These are phyloP conservation scores for Idris sp. DNA, from an alignment of 1,140 invertebrate genomes.

Conservation along the genomic window DNA sequence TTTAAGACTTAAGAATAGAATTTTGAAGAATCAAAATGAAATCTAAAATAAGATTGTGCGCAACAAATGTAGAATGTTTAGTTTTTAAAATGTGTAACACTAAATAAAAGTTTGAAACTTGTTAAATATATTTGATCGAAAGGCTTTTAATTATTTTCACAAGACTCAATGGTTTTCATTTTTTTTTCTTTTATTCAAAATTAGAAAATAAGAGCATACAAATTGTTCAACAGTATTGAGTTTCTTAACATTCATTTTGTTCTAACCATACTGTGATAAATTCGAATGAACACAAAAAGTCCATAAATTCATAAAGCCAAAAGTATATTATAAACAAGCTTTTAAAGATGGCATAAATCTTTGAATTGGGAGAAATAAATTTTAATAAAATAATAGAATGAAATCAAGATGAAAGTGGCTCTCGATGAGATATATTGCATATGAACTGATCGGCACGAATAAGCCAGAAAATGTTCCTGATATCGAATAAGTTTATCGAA, in stretches of 20 bases:
- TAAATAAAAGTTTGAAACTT: not conserved
- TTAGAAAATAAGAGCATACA: too few relatives aligned
- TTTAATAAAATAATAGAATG: constrained; percentile 18
- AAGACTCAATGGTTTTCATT: too few relatives aligned
- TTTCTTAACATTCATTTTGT: too few relatives aligned
- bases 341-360: constrained; percentile 13
- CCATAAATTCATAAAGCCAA: constrained; percentile 19
- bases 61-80: constrained; percentile 6
- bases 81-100: constrained; percentile 2
- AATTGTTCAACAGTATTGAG: too few relatives aligned
- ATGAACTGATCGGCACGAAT: constrained; percentile 1
- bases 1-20: constrained; percentile 8
- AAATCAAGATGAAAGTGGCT: constrained; percentile 17
- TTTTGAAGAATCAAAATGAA: constrained; percentile 15
- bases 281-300: constrained; percentile 1
- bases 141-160: too few relatives aligned
- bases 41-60: constrained; percentile 15
- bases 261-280: constrained; percentile 6
- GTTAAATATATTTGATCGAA: too few relatives aligned
- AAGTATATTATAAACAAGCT: too few relatives aligned
- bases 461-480: constrained; percentile 6
- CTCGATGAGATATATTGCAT: constrained; percentile 12
- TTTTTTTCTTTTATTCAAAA: too few relatives aligned
- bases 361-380: constrained; percentile 13
- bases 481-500: constrained; percentile 18